A percentile compares a stretch with the other conserved stretches of the same genome.
Conservation (phyloP, 2,797 vertebrate genomes). For the Onychomys torridus region DNA sequence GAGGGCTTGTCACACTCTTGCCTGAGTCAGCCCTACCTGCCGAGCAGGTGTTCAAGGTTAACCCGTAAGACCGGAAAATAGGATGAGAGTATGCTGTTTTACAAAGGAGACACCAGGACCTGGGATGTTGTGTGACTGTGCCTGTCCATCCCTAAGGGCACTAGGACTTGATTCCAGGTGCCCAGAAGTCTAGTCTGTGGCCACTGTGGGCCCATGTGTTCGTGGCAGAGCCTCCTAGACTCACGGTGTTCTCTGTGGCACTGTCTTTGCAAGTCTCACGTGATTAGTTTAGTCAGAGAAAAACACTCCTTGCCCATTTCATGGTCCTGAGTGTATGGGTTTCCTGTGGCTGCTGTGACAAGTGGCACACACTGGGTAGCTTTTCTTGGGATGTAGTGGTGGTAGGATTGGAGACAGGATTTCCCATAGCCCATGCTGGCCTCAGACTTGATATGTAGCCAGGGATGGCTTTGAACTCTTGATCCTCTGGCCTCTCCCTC, state of each 20-base stretch:
- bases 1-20: neutral
- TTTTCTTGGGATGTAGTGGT: neutral
- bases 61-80: neutral
- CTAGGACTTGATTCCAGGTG: neutral
- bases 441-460: neutral
- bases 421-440: neutral
- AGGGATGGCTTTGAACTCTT: neutral
- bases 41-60: neutral
- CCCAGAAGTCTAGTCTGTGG: neutral
- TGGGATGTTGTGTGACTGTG: neutral
- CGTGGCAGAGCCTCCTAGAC: neutral
- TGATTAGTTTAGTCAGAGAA: neutral
- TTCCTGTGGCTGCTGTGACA: neutral
- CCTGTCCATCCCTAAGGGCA: accelerated
- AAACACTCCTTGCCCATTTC: accelerated
- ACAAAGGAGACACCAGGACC: neutral
- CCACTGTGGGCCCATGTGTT: accelerated
- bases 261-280: neutral
- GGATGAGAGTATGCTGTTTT: accelerated
- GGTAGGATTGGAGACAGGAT: neutral
- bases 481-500: neutral
- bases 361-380: accelerated
- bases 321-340: accelerated
- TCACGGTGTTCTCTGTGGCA: neutral
- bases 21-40: neutral